Conservation (phyloP, 1,140 invertebrate genomes). For the Neoseiulus cucumeris region DNA sequence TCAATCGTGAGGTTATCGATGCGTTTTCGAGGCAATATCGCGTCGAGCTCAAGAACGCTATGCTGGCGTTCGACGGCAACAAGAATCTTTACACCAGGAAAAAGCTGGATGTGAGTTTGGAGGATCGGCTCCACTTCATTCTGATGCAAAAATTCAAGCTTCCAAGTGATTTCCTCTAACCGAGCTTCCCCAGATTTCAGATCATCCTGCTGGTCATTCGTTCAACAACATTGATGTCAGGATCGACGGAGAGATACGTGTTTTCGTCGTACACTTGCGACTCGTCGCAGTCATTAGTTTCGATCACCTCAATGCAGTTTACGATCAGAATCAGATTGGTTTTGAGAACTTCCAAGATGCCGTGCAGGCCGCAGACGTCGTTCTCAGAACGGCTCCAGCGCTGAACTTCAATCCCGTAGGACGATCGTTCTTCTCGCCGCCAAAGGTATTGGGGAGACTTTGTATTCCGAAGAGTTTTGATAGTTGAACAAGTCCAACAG, state of each 20-base stretch:
- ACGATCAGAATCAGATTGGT: not conserved
- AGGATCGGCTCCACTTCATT: not conserved
- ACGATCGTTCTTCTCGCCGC: constrained; percentile 18
- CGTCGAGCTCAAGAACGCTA: not conserved
- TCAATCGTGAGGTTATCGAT: not conserved
- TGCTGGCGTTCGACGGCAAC: not conserved
- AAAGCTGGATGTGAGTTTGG: not conserved
- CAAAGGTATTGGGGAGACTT: not conserved
- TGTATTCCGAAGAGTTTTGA: no score
- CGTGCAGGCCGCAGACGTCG: constrained; percentile 15
- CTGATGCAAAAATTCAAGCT: no score
- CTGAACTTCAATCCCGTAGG: constrained; percentile 15
- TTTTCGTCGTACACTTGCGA: not conserved
- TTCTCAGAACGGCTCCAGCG: constrained; percentile 15
- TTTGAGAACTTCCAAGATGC: constrained; percentile 11
- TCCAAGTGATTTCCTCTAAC: no score
- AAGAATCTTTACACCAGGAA: not conserved
- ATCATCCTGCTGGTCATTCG: no score
- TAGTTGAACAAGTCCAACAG: no score
- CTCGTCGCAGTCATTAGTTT: not conserved
- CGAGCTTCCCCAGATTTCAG: no score
- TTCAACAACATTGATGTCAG: not conserved
- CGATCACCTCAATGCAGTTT: not conserved
- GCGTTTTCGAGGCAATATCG: not conserved
- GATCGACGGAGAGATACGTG: not conserved